These are phyloP conservation scores for Corythaeola cristata DNA, from an alignment of 2,113 vertebrate genomes.

Conservation along the genomic window DNA sequence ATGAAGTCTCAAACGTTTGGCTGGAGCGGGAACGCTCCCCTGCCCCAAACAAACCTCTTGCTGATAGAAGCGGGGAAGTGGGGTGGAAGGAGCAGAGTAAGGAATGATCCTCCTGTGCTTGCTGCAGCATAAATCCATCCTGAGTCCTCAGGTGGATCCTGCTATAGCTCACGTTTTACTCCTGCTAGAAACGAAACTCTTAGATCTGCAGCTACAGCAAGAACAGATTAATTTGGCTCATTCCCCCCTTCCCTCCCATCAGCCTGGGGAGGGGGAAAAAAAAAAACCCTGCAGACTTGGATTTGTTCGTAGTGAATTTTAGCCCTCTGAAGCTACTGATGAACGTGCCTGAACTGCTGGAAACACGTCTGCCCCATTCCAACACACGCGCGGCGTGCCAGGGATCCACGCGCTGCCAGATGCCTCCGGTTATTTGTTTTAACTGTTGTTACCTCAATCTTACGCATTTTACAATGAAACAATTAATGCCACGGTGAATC, in stretches of 20 bases:
- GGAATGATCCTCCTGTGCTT: not conserved
- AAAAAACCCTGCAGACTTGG: slow-evolving; percentile 2
- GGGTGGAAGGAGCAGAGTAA: not conserved
- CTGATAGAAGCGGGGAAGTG: not conserved
- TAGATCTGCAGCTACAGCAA: not conserved
- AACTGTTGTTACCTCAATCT: slow-evolving; percentile 54
- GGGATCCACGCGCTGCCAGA: slow-evolving; percentile 7
- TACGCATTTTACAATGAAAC: slow-evolving; percentile 34
- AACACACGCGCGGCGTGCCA: not conserved
- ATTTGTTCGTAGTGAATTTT: slow-evolving; percentile 13
- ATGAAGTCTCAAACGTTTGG: not conserved
- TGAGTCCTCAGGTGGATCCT: not conserved
- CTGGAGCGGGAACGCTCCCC: not conserved
- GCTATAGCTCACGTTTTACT: not conserved
- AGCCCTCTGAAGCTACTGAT: slow-evolving; percentile 8
- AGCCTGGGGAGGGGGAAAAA: not conserved
- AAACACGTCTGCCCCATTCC: slow-evolving; percentile 35
- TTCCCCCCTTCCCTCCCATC: not conserved
- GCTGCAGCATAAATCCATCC: not conserved
- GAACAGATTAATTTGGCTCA: not conserved
- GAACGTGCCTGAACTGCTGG: slow-evolving; percentile 42
- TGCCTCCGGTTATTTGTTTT: slow-evolving; percentile 59
- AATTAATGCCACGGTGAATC: not conserved
- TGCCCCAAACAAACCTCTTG: not conserved
- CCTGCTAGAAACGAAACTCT: not conserved